Percentiles rank a stretch among this genome's conserved stretches.
Conservation (phyloP, 1,140 invertebrate genomes). For the Leptinotarsa texana region DNA sequence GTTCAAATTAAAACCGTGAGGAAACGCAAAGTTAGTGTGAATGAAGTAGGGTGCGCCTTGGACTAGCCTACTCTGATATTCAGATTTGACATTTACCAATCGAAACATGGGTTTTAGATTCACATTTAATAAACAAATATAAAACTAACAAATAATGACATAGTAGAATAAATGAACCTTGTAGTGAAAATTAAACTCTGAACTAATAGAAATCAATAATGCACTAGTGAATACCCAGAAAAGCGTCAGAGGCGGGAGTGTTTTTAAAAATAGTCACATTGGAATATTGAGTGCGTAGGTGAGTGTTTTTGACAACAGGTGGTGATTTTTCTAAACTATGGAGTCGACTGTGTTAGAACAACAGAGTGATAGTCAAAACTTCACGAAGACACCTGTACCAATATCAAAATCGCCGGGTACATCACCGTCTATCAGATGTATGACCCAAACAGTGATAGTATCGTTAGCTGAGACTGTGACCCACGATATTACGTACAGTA, state of each 20-base stretch:
- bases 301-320: constrained; percentile 26
- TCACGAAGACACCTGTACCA: constrained; percentile 53
- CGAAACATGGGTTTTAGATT: constrained; percentile 27
- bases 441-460: constrained; percentile 54
- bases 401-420: constrained; percentile 50
- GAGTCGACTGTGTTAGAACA: constrained; percentile 29
- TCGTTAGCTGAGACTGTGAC: constrained; percentile 60
- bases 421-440: constrained; percentile 52
- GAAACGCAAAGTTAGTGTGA: constrained; percentile 27
- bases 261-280: constrained; percentile 17
- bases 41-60: constrained; percentile 32
- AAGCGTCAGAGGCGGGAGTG: not conserved
- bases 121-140: constrained; percentile 4
- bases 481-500: constrained; percentile 64
- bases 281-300: constrained; percentile 15
- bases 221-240: constrained; percentile 7
- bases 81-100: constrained; percentile 25
- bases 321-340: constrained; percentile 28
- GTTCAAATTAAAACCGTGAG: not conserved
- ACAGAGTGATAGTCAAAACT: constrained; percentile 44
- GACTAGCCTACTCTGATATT: constrained; percentile 32
- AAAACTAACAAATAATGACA: not conserved
- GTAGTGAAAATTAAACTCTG: not conserved
- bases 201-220: constrained; percentile 13
- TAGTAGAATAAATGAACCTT: not conserved